phyloP scores from a whole-genome alignment of 2,888 invertebrate genomes.

The Ennomos quercinarius region DNA sequence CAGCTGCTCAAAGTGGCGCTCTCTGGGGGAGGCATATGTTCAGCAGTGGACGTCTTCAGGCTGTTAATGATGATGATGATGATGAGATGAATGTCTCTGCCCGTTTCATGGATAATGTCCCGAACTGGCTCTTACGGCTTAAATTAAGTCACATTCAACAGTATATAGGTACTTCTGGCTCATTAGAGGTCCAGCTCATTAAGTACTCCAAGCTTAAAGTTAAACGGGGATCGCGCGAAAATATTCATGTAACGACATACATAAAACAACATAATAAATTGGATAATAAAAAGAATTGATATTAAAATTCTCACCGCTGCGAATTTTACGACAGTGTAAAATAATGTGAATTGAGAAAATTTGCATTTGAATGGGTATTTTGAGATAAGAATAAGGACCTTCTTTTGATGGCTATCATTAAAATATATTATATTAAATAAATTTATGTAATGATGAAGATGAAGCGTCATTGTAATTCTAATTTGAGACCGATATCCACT shows the following conservation, averaged over 20 bases:
- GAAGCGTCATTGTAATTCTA: neutral
- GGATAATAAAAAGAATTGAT: conserved; percentile 30
- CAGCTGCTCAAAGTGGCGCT: too few species aligned
- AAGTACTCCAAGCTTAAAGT: conserved; percentile 13
- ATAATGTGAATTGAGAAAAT: conserved; percentile 25
- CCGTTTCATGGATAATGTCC: too few species aligned
- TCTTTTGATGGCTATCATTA: too few species aligned
- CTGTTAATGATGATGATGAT: too few species aligned
- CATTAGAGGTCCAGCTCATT: conserved; percentile 20
- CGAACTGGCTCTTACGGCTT: too few species aligned
- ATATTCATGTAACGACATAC: conserved; percentile 23
- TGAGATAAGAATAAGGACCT: conserved; percentile 1
- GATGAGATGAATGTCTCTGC: too few species aligned
- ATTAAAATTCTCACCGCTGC: conserved; percentile 28
- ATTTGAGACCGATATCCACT: too few species aligned
- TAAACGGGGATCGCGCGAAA: conserved; percentile 28
- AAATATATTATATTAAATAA: too few species aligned
- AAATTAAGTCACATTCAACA: conserved; percentile 1
- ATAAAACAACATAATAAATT: conserved; percentile 32
- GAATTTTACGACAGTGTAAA: conserved; percentile 26
- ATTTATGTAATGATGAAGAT: too few species aligned
- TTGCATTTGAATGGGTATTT: conserved; percentile 17
- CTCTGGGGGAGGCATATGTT: too few species aligned
- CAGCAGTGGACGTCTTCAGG: too few species aligned
- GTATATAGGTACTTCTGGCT: neutral